A percentile compares a stretch with the other conserved stretches of the same genome.
phyloP scores from a whole-genome alignment of 2,888 invertebrate species.

The Leptinotarsa rubiginosa region DNA sequence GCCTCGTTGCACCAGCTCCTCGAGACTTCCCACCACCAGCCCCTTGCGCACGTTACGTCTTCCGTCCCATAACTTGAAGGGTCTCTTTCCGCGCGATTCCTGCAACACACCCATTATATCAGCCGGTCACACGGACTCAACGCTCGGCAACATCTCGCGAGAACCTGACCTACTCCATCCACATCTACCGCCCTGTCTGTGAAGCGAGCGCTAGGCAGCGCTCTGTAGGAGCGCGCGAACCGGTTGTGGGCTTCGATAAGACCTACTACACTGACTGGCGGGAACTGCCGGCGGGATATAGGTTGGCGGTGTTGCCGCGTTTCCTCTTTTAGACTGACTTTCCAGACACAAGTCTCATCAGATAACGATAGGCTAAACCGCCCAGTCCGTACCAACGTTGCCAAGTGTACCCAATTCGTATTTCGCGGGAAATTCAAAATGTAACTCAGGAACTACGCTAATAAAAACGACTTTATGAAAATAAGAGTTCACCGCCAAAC shows the following conservation, averaged over 20 bases:
- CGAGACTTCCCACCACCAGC: slow-evolving; percentile 90
- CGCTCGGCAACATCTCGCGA: slow-evolving; percentile 56
- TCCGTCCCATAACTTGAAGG: slow-evolving; percentile 97
- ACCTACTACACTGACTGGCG: neutral
- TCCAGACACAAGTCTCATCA: neutral
- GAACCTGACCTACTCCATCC: slow-evolving; percentile 61
- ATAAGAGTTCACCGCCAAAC: too few species aligned
- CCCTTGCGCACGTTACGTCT: slow-evolving; percentile 93
- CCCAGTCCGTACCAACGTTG: too few species aligned
- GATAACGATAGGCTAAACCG: too few species aligned
- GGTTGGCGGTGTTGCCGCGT: slow-evolving; percentile 44
- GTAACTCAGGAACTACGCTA: too few species aligned
- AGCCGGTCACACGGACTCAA: slow-evolving; percentile 33
- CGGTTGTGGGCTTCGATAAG: slow-evolving; percentile 32
- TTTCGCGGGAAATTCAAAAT: too few species aligned
- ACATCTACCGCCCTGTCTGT: slow-evolving; percentile 54
- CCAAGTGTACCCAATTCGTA: too few species aligned
- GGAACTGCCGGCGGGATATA: slow-evolving; percentile 45
- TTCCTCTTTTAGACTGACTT: neutral
- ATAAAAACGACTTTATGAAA: too few species aligned
- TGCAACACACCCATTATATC: slow-evolving; percentile 68
- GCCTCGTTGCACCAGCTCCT: slow-evolving; percentile 78
- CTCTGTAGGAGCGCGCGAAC: slow-evolving; percentile 49
- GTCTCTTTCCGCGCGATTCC: slow-evolving; percentile 96
- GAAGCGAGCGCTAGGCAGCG: slow-evolving; percentile 40